Base-by-base conservation (phyloP, 1,140 invertebrate species). In the Pseudachorutes palmiensis region DNA sequence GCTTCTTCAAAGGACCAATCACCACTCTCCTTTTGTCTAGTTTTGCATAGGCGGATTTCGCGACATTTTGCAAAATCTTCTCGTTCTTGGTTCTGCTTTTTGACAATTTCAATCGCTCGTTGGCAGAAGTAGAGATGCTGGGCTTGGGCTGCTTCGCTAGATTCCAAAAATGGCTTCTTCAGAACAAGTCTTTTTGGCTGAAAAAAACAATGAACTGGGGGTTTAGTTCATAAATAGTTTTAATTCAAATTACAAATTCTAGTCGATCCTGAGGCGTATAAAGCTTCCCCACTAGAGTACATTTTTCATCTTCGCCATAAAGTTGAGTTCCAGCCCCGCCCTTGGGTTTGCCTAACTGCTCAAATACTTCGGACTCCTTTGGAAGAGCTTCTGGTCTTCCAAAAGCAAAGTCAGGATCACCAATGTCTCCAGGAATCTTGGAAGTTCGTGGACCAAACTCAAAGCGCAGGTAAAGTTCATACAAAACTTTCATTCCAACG, bases 111-210 rank as follows among this genome's bases (percentile, higher is more conserved):
- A 14, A 63, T 12, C 24, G 24, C 24, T 12, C 24, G 12, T 24
- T 19, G 5, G 51, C 24, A 55, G 51, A 63, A 63, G 29, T 63
- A 63, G 12, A 63, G 32, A 24, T 28, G 26, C 28, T 63, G 12
- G 12, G 36, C 61, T 63, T 63, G 61, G 5, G 31, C 36, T 16
- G 36, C 61, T 63, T 63, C 61, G 31, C 26, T 31, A 12, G 19
- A 26, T 63, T 63, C 30, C 5, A 41, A 12, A 26, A 63, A 63
- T 24, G 61, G 61, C 14, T 32, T 32, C 33, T 32, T 2, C 3
- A 30, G 26, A 2, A 60, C 58, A 12, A 60, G 5, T 12, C 29
- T 29, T 24, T 14, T 26, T 5, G 58, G 58, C 58, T 60, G 14
- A 24, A 60, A 45, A 45, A 45, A 19, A 19, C 19, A 9, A 45